Evolutionary conservation across 2,888 invertebrate genomes (phyloP), one percentile per base, ranked within the genome.

Genomic region (Dynastes hyllus): DNA sequence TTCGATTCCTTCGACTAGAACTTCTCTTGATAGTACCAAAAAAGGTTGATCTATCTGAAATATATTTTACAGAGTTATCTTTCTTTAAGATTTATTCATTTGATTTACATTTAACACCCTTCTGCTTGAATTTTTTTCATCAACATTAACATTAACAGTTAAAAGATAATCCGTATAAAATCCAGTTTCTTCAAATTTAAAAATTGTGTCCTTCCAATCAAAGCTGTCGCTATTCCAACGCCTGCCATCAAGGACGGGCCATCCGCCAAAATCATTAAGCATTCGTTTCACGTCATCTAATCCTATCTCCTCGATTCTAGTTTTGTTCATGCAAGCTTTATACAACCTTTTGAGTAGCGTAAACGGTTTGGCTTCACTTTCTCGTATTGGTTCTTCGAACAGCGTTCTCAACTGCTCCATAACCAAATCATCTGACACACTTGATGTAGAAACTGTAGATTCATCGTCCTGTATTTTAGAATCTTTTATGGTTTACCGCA

Each of bases 111-210:
- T 96, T 85, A 97, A 95, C 71, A 95, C 92, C 81, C 96, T 92
- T 85, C 92, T 92, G 0, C 95, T 95, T 58, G 96, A 97, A 88
- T 97, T 97, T 88, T 96, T 97, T 80, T 96, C 92, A 88, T 97
- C 97, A 6, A 95, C 94, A 50, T 95, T 94, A 85, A 97, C 95
- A 55, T 96, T 96, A 88, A 97, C 96, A 87, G 97, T 97, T 58
- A 97, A 91, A 88, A 97, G 94, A 87, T 97, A 96, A 89, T 97
- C 96, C 80, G 96, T 95, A 81, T 96, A 96, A 89, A 96, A 96
- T 1, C 97, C 97, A 73, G 92, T 90, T 76, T 91, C 89, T 63
- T 96, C 92, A 90, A 96, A 96, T 81, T 93, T 93, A 90, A 95
- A 96, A 6, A 96, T 95, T 0, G 95, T 94, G 82, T 94, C 91